Evolutionary conservation across 2,113 vertebrate species (phyloP).

Genomic region (Zapus hudsonius): DNA sequence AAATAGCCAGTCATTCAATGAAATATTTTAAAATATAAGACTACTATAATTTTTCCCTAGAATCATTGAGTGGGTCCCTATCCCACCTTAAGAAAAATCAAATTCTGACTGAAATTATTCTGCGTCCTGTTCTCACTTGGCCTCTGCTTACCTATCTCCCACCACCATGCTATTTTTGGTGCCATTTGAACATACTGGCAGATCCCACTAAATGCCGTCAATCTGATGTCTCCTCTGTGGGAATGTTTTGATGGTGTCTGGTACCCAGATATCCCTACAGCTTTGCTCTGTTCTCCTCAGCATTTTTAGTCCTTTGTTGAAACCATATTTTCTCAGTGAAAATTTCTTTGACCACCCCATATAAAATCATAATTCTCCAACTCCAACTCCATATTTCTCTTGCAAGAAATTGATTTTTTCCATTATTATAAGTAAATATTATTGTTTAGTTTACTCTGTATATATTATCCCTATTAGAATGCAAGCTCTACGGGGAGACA

Average conservation of each 20-base stretch:
- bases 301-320: background rate
- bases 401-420: background rate
- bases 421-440: background rate
- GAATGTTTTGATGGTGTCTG: background rate
- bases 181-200: background rate
- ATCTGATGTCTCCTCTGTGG: background rate
- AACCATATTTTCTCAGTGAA: background rate
- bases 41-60: background rate
- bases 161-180: background rate
- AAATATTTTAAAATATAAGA: background rate
- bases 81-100: background rate
- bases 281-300: background rate
- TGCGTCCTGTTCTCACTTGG: background rate
- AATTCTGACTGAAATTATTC: background rate
- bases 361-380: background rate
- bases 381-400: background rate
- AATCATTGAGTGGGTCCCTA: background rate
- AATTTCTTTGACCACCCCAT: background rate
- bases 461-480: background rate
- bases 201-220: background rate
- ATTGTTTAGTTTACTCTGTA: background rate
- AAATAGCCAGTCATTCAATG: background rate
- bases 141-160: rapidly evolving
- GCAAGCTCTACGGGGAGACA: background rate
- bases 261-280: background rate